Conservation (phyloP, 1,140 invertebrate species). For the Magallana ariakensis region DNA sequence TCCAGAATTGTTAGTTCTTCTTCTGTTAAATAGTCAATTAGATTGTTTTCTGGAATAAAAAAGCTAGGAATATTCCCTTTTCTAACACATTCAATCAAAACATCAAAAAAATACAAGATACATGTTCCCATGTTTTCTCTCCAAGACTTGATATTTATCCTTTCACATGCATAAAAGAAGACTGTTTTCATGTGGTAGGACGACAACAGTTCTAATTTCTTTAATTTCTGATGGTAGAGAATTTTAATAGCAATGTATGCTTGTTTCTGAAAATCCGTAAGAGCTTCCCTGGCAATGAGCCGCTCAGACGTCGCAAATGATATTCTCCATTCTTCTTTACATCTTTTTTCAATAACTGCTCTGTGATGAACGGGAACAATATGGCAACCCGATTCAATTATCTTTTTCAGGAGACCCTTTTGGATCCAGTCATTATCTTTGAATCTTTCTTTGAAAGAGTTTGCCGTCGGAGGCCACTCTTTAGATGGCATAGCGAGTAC, state of each 20-base stretch:
- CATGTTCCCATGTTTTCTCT: constrained; percentile 24
- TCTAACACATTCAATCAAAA: constrained; percentile 39
- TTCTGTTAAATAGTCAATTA: constrained; percentile 49
- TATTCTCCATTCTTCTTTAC: constrained; percentile 30
- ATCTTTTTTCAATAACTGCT: neutral
- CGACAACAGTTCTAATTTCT: constrained; percentile 33
- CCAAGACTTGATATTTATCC: neutral
- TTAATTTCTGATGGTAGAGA: constrained; percentile 24
- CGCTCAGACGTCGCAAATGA: constrained; percentile 43
- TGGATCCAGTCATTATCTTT: constrained; percentile 18
- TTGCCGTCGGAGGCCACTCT: constrained; percentile 40
- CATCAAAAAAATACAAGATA: constrained; percentile 45
- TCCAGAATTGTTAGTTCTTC: constrained; percentile 5
- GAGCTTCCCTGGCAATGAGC: constrained; percentile 35
- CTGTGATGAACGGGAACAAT: constrained; percentile 34
- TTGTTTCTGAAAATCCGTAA: constrained; percentile 38
- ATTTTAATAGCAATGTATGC: constrained; percentile 41
- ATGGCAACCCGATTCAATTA: constrained; percentile 40
- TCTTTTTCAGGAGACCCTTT: neutral
- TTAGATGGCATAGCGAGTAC: constrained; percentile 29
- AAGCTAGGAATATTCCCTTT: constrained; percentile 45
- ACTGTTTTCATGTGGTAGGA: constrained; percentile 49
- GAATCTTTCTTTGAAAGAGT: constrained; percentile 5
- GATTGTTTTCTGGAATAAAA: constrained; percentile 52
- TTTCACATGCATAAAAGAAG: constrained; percentile 50